A percentile compares a stretch with the other conserved stretches of the same genome.
These are phyloP conservation scores for Venustaconcha ellipsiformis DNA, from an alignment of 1,140 invertebrate species.

Conservation along the genomic window DNA sequence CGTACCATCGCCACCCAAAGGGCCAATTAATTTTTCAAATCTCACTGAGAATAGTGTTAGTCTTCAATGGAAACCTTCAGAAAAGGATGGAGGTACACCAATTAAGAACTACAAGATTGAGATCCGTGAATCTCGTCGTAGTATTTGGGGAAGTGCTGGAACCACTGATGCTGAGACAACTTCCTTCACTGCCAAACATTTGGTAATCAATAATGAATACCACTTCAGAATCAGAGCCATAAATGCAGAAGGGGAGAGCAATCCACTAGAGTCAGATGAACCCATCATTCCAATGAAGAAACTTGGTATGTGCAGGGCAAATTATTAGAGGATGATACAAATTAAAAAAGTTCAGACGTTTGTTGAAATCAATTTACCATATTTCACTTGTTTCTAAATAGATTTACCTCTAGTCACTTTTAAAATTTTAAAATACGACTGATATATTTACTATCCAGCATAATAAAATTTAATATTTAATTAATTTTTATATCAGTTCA, in stretches of 20 bases:
- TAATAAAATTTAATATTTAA: no score
- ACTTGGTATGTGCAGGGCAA: conserved; percentile 39
- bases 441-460: no score
- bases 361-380: no score
- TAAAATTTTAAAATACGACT: no score
- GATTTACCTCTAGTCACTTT: no score
- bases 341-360: no score
- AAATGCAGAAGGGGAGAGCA: conserved; percentile 83
- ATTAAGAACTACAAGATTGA: conserved; percentile 96
- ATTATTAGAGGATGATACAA: background rate
- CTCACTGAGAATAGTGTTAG: conserved; percentile 94
- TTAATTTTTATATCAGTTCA: no score
- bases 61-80: conserved; percentile 85
- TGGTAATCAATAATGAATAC: conserved; percentile 88
- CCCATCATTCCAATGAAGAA: conserved; percentile 60
- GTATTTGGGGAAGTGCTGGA: conserved; percentile 83
- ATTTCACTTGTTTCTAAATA: no score
- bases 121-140: conserved; percentile 82
- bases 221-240: conserved; percentile 91
- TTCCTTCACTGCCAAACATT: conserved; percentile 75
- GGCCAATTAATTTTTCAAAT: conserved; percentile 81
- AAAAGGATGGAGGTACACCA: conserved; percentile 90
- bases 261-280: conserved; percentile 87
- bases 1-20: conserved; percentile 74
- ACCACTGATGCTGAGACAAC: conserved; percentile 71